Percentiles rank a stretch among this genome's conserved stretches.
phyloP scores from a whole-genome alignment of 1,140 invertebrate genomes.

The Dreissena rostriformis region DNA sequence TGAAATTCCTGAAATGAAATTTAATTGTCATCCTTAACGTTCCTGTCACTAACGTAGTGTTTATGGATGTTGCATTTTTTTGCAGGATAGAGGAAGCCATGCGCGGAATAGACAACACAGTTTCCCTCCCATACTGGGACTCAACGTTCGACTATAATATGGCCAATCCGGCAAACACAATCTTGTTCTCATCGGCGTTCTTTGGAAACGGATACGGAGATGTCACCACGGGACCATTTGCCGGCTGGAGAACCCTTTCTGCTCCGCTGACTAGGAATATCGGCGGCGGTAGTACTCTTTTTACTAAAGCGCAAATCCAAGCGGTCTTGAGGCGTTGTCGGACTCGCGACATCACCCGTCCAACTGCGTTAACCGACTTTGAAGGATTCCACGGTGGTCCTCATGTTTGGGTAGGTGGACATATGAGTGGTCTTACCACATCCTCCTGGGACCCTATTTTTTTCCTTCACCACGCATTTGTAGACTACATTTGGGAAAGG shows the following conservation, averaged over 20 bases:
- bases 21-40: no score
- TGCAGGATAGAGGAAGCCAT: no score
- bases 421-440: no score
- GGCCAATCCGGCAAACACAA: constrained; percentile 71
- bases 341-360: background rate
- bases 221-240: constrained; percentile 77
- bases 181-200: constrained; percentile 74
- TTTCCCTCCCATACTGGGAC: no score
- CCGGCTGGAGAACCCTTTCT: background rate
- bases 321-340: background rate
- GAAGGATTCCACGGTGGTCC: background rate
- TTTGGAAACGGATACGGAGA: constrained; percentile 78
- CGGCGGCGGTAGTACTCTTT: background rate
- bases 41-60: no score
- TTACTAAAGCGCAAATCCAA: background rate
- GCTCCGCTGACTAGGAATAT: background rate
- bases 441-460: constrained; percentile 17
- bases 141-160: constrained; percentile 73
- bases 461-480: constrained; percentile 17
- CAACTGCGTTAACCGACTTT: background rate
- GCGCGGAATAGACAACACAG: no score
- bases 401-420: no score
- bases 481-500: constrained; percentile 29
- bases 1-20: no score
- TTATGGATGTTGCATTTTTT: no score